Evolutionary conservation across 2,888 invertebrate genomes (phyloP), one percentile per base, ranked within the genome.

Genomic region (Eurois occulta): DNA sequence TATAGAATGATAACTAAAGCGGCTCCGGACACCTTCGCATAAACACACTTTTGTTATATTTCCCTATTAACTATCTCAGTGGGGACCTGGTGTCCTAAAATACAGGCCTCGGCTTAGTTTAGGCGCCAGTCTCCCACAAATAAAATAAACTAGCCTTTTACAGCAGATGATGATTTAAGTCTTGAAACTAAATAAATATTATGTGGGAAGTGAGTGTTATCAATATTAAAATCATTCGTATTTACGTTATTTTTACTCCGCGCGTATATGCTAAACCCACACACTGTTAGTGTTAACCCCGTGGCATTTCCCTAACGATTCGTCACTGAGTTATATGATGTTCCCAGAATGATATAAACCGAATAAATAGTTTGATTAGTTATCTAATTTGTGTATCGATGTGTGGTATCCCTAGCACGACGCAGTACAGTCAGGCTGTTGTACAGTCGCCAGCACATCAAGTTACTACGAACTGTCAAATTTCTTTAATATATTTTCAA

Each of bases 221-320:
- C 18, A 18, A 60, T 28, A 16, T 28, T 28, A 32, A 32, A 60
- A 60, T 60, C 60, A 7, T 58, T 58, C 21, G 4, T 32, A 60
- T 35, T 21, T 62, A 62, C 62, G 10, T 41, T 28, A 28, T 10
- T 16, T 65, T 41, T 16, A n/a, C 8, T 41, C 16, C 18, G 18
- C 41, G 16, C 1, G 41, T 38, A 16, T 4, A 8, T 65, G n/a
- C 64, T 41, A 65, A n/a, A 38, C 38, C 13, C 38, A n/a, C 41
- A 32, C 32, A 32, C 60, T 60, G 21, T 21, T 21, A 32, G 21
- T n/a, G 43, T 24, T 70, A 48, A 77, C 60, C 79, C 60, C 79
- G 77, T 79, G 35, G 52, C 71, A 70, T 71, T 79, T 71, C 48
- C 62, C 43, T 35, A 55, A 78, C 41, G 32, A 35, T 69, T 60